These are phyloP conservation scores for Rhabdomys dilectus DNA, from an alignment of 2,113 vertebrate species.

Conservation along the genomic window DNA sequence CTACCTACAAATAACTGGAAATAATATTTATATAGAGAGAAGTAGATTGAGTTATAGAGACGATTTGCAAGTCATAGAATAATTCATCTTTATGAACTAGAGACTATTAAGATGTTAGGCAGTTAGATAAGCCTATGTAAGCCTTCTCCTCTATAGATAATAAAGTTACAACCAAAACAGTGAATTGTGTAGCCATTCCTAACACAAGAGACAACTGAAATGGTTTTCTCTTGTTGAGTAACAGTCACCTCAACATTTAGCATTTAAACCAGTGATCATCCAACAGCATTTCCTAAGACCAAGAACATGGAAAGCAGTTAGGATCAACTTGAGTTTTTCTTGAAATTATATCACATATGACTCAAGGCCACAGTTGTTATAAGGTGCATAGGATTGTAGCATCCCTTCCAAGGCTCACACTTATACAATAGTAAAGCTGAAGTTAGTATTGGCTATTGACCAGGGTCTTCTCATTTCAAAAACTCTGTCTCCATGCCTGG, in stretches of 20 bases:
- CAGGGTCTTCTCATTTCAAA: neutral
- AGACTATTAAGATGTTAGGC: neutral
- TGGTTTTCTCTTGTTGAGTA: neutral
- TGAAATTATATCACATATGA: rapidly evolving
- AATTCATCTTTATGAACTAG: neutral
- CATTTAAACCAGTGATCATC: neutral
- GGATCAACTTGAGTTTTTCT: neutral
- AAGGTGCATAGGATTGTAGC: neutral
- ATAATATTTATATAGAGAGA: neutral
- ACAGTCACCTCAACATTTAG: neutral
- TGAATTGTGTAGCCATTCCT: neutral
- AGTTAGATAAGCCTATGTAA: neutral
- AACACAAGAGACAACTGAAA: neutral
- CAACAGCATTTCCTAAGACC: neutral
- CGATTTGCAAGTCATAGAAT: neutral
- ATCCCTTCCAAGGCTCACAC: neutral
- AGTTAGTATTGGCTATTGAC: neutral
- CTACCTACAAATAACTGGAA: conserved; percentile 20
- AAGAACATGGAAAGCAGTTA: neutral
- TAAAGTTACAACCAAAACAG: neutral
- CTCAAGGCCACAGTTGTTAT: neutral
- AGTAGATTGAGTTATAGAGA: neutral
- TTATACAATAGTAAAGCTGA: neutral
- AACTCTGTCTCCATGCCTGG: neutral
- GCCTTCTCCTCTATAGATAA: neutral